Base-by-base conservation (phyloP, 2,113 vertebrate species). In the Crocuta crocuta region DNA sequence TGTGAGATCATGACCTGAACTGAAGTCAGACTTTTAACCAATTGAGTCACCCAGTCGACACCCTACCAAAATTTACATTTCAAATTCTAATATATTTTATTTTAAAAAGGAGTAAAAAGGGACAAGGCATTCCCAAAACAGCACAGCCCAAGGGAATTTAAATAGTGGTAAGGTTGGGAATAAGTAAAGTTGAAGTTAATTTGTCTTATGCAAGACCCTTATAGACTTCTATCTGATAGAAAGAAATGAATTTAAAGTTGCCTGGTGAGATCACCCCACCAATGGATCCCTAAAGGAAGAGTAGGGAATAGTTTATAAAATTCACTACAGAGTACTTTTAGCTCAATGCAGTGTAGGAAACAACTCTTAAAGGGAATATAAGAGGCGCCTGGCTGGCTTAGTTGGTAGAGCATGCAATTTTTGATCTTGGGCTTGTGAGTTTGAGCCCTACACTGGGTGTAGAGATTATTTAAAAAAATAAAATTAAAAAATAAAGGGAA, bases 41-140 rank as follows among this genome's bases (percentile, higher is more conserved):
- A 61, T 21, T 58, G 6, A 58, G 55, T 17, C 55, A 58, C 55
- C 17, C 55, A 19, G 17, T 58, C 55, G 1, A 17, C 55, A 58
- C 55, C 55, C 58, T 48, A 92, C 23, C 13, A 31, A 61, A 92
- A 96, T 91, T 93, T 3, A 15, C 15, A 70, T 78, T 94, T 50
- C 50, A 50, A 90, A 39, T 91, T 96, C 45, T 90, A 93, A 71
- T 74, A 93, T 68, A 50, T 90, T 76, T 63, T 90, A 93, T 43
- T 39, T 76, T 65, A 58, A 24, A 78, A 94, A 94, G 17, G 91
- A 74, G 19, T 86, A 92, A 76, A 89, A 97, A 82, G 13, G 13
- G 33, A 86, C 17, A 94, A n/a, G 28, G 0, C 12, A 79, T 35
- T 5, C 71, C 89, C 86, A 19, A 26, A 80, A 92, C 78, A 66